A percentile compares a stretch with the other conserved stretches of the same genome.
phyloP scores from a whole-genome alignment of 2,113 vertebrate species.

The Tragelaphus imberbis region DNA sequence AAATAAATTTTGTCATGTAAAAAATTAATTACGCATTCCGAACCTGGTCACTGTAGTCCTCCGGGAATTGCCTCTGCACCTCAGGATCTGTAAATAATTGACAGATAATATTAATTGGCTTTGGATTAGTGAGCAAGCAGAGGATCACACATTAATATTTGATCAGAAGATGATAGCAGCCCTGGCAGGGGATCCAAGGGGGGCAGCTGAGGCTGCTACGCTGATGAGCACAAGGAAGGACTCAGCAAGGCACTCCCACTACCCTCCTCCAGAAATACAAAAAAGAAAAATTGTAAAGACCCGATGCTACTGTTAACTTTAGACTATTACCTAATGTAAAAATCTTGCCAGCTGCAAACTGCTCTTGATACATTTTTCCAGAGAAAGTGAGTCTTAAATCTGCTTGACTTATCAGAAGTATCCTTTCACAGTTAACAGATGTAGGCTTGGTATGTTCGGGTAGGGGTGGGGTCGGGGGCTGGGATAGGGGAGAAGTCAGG shows the following conservation, averaged over 20 bases:
- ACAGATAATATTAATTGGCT: constrained; percentile 99
- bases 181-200: constrained; percentile 96
- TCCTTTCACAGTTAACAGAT: constrained; percentile 62
- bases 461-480: background rate
- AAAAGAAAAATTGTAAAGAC: constrained; percentile 75
- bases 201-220: constrained; percentile 97
- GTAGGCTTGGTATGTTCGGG: background rate
- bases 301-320: constrained; percentile 82
- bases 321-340: constrained; percentile 78
- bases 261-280: constrained; percentile 84
- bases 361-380: constrained; percentile 75
- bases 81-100: constrained; percentile 99
- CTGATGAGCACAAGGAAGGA: constrained; percentile 93
- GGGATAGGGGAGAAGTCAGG: background rate
- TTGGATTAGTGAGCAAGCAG: constrained; percentile 99
- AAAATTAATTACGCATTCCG: constrained; percentile 99
- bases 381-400: constrained; percentile 74
- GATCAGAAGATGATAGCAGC: constrained; percentile 99
- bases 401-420: constrained; percentile 73
- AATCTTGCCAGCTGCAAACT: constrained; percentile 82
- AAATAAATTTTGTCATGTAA: constrained; percentile 89
- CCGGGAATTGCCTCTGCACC: constrained; percentile 97
- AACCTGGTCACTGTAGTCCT: constrained; percentile 99
- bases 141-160: constrained; percentile 99
- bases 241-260: constrained; percentile 85